Conservation (phyloP, 2,113 vertebrate species). For the Ceuthmochares aereus region DNA sequence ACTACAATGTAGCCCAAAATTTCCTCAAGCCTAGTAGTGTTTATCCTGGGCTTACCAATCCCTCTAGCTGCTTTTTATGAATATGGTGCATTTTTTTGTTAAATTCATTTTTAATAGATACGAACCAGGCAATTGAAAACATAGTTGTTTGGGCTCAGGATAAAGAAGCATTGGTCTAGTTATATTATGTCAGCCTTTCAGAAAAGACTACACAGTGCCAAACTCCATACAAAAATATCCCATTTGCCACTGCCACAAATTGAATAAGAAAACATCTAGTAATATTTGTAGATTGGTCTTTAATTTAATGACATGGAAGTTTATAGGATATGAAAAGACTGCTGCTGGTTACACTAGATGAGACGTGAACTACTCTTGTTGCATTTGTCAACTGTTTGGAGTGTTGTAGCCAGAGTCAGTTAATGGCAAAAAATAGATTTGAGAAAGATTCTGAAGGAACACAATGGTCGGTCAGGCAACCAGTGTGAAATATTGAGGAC, state of each 20-base stretch:
- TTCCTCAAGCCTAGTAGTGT: background rate
- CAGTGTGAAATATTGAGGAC: background rate
- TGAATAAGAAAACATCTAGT: constrained; percentile 1
- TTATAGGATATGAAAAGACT: constrained; percentile 27
- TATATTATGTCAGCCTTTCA: background rate
- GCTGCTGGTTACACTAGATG: background rate
- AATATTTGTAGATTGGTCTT: background rate
- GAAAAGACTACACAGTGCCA: background rate
- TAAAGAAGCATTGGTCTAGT: background rate
- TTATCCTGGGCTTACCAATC: background rate
- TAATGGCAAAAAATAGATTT: background rate
- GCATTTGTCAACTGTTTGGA: background rate
- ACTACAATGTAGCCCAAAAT: background rate
- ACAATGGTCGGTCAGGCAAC: background rate
- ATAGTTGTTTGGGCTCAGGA: background rate
- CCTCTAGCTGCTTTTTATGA: background rate
- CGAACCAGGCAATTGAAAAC: background rate
- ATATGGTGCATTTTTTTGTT: background rate
- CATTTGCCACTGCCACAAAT: background rate
- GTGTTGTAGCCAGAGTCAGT: background rate
- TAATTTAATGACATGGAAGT: constrained; percentile 28
- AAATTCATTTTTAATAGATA: background rate
- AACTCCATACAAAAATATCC: background rate
- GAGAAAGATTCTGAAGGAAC: background rate
- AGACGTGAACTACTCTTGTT: constrained; percentile 8